A percentile compares a stretch with the other conserved stretches of the same genome.
phyloP scores from a whole-genome alignment of 2,113 vertebrate species.

The Pterophyllum scalare region DNA sequence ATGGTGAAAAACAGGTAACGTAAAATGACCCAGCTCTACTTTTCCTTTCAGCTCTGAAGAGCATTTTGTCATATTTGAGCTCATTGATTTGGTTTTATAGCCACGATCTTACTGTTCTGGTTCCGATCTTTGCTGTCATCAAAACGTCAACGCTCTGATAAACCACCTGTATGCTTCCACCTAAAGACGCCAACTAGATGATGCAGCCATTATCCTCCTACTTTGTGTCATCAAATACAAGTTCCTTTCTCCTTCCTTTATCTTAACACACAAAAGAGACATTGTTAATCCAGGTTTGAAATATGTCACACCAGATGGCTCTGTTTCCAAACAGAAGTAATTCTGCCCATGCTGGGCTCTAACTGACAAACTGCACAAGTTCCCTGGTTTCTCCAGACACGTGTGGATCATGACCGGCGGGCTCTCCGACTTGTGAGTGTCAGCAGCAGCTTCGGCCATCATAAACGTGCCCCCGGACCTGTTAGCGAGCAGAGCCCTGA shows the following conservation, averaged over 20 bases:
- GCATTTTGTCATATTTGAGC: background rate
- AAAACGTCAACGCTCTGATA: background rate
- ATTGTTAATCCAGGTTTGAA: background rate
- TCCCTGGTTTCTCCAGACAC: constrained; percentile 47
- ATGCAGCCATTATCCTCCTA: background rate
- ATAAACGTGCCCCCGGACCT: constrained; percentile 45
- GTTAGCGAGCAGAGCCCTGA: constrained; percentile 42
- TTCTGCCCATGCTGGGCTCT: constrained; percentile 38
- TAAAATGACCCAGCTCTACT: background rate
- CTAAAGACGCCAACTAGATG: background rate
- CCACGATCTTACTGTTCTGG: background rate
- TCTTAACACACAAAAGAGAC: background rate
- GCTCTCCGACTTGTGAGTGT: constrained; percentile 47
- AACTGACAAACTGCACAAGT: constrained; percentile 50
- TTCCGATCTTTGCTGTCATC: too few relatives aligned
- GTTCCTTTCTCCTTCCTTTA: background rate
- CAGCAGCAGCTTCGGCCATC: constrained; percentile 42
- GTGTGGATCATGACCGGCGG: constrained; percentile 23
- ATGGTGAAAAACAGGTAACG: background rate
- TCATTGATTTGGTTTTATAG: background rate
- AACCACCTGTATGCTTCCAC: too few relatives aligned
- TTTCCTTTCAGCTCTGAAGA: too few relatives aligned
- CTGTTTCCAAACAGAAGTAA: constrained; percentile 10
- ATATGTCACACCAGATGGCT: constrained; percentile 37
- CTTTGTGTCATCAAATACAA: background rate